phyloP scores from a whole-genome alignment of 2,113 vertebrate genomes.

The Aptenodytes forsteri region DNA sequence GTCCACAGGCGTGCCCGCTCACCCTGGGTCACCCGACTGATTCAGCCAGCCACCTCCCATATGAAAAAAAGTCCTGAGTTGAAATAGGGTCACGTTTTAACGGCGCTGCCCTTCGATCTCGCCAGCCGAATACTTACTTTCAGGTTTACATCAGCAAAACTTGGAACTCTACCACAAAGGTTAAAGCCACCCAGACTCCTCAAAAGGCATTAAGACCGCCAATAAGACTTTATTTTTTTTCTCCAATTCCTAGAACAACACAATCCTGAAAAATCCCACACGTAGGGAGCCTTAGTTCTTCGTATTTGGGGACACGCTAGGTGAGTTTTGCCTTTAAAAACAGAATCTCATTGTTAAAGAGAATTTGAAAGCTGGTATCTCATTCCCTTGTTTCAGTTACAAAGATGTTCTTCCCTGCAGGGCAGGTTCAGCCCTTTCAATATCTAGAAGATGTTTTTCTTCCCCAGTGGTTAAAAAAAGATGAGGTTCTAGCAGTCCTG shows the following conservation, averaged over 20 bases:
- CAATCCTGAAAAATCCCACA: neutral
- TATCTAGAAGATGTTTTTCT: too few species aligned
- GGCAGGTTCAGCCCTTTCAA: neutral
- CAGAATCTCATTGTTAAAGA: neutral
- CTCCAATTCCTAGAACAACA: neutral
- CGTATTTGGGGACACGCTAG: neutral
- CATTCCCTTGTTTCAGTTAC: neutral
- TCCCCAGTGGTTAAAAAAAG: neutral
- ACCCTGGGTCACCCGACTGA: rapidly evolving
- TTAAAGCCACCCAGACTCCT: neutral
- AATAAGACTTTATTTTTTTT: too few species aligned
- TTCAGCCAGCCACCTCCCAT: neutral
- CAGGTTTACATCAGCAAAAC: neutral
- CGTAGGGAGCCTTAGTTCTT: neutral
- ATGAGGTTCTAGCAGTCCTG: neutral
- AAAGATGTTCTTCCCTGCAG: neutral
- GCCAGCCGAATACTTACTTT: rapidly evolving
- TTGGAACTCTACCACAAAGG: neutral
- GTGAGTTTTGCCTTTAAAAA: neutral
- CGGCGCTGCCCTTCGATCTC: neutral
- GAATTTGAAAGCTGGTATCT: neutral
- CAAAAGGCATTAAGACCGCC: neutral
- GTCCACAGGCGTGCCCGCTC: neutral
- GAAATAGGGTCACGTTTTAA: neutral
- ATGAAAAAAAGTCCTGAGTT: neutral